Conservation (phyloP, 2,888 invertebrate species). For the Diaperis boleti region DNA sequence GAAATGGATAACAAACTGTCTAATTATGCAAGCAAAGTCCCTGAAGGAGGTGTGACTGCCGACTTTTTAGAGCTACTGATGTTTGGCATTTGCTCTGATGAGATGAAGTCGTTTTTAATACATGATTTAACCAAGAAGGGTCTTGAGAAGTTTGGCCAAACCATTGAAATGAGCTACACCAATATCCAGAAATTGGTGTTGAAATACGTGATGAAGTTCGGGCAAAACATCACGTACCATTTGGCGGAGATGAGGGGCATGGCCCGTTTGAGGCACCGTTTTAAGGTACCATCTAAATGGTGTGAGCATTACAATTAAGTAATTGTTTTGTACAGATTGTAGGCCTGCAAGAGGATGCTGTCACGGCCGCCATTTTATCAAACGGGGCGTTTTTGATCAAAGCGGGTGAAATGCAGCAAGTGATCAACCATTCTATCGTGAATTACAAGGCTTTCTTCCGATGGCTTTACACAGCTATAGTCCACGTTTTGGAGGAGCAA, state of each 20-base stretch:
- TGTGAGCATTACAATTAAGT: too few relatives aligned
- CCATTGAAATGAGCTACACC: conserved; percentile 94
- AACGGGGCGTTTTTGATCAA: conserved; percentile 90
- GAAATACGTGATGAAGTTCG: conserved; percentile 85
- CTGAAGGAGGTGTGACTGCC: conserved; percentile 86
- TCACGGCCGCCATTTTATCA: conserved; percentile 79
- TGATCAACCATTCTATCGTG: conserved; percentile 91
- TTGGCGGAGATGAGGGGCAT: conserved; percentile 88
- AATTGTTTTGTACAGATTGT: conserved; percentile 72
- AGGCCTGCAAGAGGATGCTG: conserved; percentile 76
- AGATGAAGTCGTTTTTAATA: conserved; percentile 80
- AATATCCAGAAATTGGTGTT: conserved; percentile 93
- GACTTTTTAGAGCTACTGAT: conserved; percentile 92
- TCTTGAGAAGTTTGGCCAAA: conserved; percentile 91
- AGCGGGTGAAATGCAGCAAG: conserved; percentile 91
- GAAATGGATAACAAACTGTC: conserved; percentile 95
- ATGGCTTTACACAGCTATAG: conserved; percentile 91
- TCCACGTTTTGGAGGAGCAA: conserved; percentile 85
- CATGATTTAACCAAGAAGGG: conserved; percentile 92
- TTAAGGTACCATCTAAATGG: conserved; percentile 71
- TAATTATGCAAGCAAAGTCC: conserved; percentile 85
- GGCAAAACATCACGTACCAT: conserved; percentile 87
- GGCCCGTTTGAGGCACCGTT: conserved; percentile 83
- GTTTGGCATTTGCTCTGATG: conserved; percentile 83
- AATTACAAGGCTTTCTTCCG: conserved; percentile 94